Percentiles rank a stretch among this genome's conserved stretches.
These are phyloP conservation scores for Folsomia candida DNA, from an alignment of 2,888 invertebrate species.

Conservation along the genomic window DNA sequence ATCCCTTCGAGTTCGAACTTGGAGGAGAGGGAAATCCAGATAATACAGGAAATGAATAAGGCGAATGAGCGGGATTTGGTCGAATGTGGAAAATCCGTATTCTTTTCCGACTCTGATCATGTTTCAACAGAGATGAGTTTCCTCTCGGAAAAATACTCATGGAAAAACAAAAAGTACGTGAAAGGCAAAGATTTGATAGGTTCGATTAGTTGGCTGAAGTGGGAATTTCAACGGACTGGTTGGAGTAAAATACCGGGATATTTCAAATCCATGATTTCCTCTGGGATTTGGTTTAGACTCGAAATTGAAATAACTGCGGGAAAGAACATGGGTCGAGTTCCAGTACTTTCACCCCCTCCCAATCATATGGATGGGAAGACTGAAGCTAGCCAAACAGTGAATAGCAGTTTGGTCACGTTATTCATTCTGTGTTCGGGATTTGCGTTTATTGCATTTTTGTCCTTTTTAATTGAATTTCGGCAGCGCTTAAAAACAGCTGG, in stretches of 20 bases:
- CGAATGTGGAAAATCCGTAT: not conserved
- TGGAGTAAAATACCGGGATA: not conserved
- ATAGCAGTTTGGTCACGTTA: too few relatives aligned
- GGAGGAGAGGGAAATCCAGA: not conserved
- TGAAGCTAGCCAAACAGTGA: too few relatives aligned
- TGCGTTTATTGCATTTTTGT: too few relatives aligned
- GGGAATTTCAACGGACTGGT: not conserved
- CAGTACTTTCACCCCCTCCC: too few relatives aligned
- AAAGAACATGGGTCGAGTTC: too few relatives aligned
- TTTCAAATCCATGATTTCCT: not conserved
- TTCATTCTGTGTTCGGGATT: too few relatives aligned
- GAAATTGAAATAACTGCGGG: not conserved
- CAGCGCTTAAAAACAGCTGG: too few relatives aligned
- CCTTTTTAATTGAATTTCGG: too few relatives aligned
- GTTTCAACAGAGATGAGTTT: not conserved
- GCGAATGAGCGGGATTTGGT: not conserved
- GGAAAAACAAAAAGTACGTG: not conserved
- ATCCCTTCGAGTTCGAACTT: not conserved
- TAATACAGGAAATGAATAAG: not conserved
- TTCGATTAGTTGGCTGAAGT: not conserved
- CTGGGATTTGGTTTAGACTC: not conserved
- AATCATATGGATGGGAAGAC: too few relatives aligned
- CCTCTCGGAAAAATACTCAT: not conserved
- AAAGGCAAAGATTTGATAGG: not conserved
- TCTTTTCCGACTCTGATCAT: not conserved